Evolutionary conservation across 1,140 invertebrate species (phyloP).

Genomic region (Brachionus plicatilis): DNA sequence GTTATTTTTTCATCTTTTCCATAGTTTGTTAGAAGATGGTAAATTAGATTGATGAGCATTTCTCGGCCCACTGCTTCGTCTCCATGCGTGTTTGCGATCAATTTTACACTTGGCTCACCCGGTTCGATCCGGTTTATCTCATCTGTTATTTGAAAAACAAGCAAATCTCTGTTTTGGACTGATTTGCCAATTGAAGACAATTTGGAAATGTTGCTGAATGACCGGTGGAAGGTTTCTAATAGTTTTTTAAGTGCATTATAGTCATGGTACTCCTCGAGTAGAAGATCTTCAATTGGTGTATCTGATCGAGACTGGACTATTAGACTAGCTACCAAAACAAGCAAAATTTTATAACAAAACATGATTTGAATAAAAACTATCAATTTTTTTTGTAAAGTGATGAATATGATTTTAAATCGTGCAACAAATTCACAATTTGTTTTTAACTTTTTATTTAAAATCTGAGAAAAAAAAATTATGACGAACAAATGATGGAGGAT

Average conservation of each 20-base stretch:
- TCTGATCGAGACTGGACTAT: background rate
- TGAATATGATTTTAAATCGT: background rate
- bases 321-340: background rate
- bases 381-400: background rate
- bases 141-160: constrained; percentile 55
- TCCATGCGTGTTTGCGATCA: constrained; percentile 83
- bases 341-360: background rate
- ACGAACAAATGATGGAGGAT: background rate
- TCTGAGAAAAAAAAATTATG: background rate
- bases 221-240: background rate
- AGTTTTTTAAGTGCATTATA: background rate
- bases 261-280: constrained; percentile 6
- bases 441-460: background rate
- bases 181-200: constrained; percentile 80
- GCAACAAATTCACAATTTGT: background rate
- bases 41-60: constrained; percentile 71
- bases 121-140: constrained; percentile 66
- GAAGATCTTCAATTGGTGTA: background rate
- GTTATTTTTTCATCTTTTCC: background rate
- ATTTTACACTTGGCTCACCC: constrained; percentile 71
- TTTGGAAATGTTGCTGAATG: constrained; percentile 73
- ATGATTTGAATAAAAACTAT: background rate
- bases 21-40: constrained; percentile 46
- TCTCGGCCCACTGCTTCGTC: constrained; percentile 82
- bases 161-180: constrained; percentile 59